Evolutionary conservation across 2,888 invertebrate genomes (phyloP).

Genomic region (Synanthedon vespiformis): DNA sequence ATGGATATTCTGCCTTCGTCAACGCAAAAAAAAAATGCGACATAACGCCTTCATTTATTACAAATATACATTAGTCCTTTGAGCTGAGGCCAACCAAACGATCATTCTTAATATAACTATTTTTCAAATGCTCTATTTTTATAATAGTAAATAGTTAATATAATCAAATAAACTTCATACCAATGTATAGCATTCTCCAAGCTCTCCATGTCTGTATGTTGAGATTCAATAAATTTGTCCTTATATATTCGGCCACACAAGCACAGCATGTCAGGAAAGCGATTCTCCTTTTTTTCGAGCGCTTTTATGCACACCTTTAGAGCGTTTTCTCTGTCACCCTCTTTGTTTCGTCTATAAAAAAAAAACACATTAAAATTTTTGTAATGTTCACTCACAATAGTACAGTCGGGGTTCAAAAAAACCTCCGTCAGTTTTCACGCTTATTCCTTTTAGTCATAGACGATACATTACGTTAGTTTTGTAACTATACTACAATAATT

Average conservation of each 20-base stretch:
- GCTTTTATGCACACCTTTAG: conserved; percentile 92
- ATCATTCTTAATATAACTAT: no score
- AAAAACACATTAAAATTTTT: not conserved
- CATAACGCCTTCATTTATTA: no score
- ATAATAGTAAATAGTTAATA: no score
- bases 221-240: conserved; percentile 96
- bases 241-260: conserved; percentile 97
- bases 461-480: no score
- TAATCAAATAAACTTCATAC: conserved; percentile 39
- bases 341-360: conserved; percentile 81
- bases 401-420: not conserved
- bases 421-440: no score
- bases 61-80: no score
- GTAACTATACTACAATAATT: no score
- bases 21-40: no score
- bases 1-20: no score
- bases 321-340: conserved; percentile 95
- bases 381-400: not conserved
- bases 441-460: no score
- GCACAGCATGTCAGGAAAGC: conserved; percentile 97
- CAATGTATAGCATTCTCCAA: conserved; percentile 94
- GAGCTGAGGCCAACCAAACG: no score
- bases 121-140: no score
- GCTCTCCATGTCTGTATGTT: conserved; percentile 88
- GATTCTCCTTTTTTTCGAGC: conserved; percentile 91